Evolutionary conservation across 2,797 vertebrate species (phyloP), one percentile per base, ranked within the genome.

Genomic region (Urophycis tenuis): DNA sequence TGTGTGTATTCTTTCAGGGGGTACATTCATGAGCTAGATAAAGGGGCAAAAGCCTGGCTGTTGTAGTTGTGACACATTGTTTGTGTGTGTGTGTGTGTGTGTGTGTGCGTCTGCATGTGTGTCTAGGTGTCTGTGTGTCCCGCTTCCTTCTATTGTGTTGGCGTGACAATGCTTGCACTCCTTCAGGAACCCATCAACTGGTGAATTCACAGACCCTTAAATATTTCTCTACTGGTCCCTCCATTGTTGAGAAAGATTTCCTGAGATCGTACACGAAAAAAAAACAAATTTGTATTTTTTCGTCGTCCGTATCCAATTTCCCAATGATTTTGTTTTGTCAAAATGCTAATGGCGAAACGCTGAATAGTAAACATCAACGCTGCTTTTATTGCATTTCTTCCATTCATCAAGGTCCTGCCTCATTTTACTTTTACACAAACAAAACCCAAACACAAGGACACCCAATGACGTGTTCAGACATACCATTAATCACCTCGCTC

Each of bases 41-140:
- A 86, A 86, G 88, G 81, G 84, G 81, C 82, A 78, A 86, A 83
- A 87, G 79, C 82, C 73, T 74, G 79, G 74, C 76, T 9, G 85
- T 78, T 79, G 84, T 87, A 76, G 25, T 74, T 80, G 78, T 78
- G 85, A 86, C 88, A 85, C 85, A 85, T 85, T 72, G 60, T 35
- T 74, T 64, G 79, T 77, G 77, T 86, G 78, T 84, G 85, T 86
- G 83, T 75, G 81, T 70, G 60, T 8, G 78, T 85, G 85, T 79
- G 31, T 22, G 36, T 8, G 69, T 84, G 82, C 87, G 78, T 80
- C 83, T 87, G 80, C 76, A 76, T 25, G 74, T 81, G 78, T 78
- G 85, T 86, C 81, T 70, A 82, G 49, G 64, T 36, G 74, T 64
- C 76, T 76, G 78, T 87, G 79, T 85, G 90, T 85, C 81, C 84